phyloP scores from a whole-genome alignment of 1,140 invertebrate species.

The Calliphora vicina region DNA sequence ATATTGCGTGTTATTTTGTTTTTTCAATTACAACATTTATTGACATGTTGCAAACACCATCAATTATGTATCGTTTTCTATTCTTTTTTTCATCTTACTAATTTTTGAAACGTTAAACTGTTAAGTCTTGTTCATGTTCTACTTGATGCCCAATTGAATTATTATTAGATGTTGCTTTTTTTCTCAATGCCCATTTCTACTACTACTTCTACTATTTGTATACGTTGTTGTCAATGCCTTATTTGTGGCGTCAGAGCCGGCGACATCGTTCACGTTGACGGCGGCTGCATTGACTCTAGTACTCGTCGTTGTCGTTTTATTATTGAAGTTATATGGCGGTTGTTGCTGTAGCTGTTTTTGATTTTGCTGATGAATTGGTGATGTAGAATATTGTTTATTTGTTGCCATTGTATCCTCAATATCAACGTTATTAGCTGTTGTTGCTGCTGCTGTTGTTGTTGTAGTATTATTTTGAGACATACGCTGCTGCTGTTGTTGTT shows the following conservation, averaged over 20 bases:
- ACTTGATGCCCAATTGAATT: constrained; percentile 1
- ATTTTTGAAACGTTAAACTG: not conserved
- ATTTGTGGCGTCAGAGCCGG: not conserved
- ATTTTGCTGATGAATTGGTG: constrained; percentile 7
- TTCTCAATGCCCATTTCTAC: not conserved
- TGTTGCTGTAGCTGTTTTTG: constrained; percentile 4
- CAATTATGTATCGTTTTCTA: not conserved
- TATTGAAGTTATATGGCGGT: not conserved
- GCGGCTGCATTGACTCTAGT: not conserved
- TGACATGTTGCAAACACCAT: not conserved
- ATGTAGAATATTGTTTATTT: constrained; percentile 18
- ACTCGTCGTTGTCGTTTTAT: not conserved
- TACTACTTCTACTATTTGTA: not conserved
- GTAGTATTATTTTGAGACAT: constrained; percentile 24
- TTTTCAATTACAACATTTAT: not conserved
- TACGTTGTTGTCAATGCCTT: not conserved
- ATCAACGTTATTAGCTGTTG: constrained; percentile 19
- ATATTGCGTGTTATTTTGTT: not conserved
- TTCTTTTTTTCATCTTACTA: not conserved
- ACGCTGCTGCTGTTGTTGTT: constrained; percentile 14
- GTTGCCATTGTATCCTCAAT: constrained; percentile 19
- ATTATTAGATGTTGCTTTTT: not conserved
- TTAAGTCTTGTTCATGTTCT: not conserved
- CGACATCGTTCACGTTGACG: not conserved
- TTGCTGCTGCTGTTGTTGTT: constrained; percentile 4